Evolutionary conservation across 2,113 vertebrate genomes (phyloP).

Genomic region (Python bivittatus): DNA sequence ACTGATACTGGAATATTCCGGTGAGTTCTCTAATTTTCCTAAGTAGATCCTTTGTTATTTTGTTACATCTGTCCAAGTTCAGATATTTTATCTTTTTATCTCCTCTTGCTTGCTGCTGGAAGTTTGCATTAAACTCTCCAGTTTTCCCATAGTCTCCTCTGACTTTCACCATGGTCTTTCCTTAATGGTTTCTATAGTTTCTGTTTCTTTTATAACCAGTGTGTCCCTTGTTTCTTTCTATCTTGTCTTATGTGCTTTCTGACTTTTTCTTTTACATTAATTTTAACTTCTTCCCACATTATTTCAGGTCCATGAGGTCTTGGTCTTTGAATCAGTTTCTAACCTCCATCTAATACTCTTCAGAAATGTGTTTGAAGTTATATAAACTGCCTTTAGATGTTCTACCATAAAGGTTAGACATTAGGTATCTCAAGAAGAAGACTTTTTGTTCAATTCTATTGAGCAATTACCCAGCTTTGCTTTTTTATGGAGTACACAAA

Average conservation of each 20-base stretch:
- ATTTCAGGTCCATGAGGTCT: not conserved
- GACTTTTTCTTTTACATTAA: not conserved
- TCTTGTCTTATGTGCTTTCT: not conserved
- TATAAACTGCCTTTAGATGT: not conserved
- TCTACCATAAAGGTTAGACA: not conserved
- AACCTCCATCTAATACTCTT: not conserved
- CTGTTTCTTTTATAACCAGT: not conserved
- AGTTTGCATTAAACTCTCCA: not conserved
- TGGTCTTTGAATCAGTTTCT: not conserved
- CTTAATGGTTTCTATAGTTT: not conserved
- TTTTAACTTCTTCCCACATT: not conserved
- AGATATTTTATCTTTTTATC: not conserved
- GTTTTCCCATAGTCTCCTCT: not conserved
- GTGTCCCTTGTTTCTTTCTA: not conserved
- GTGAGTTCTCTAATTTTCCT: not conserved
- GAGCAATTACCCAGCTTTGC: not conserved
- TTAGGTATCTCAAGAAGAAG: not conserved
- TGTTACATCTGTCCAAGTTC: not conserved
- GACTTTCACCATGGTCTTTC: not conserved
- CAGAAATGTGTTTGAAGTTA: not conserved
- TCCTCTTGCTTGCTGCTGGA: not conserved
- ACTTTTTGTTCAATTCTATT: not conserved
- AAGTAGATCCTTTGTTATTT: not conserved
- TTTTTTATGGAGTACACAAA: not conserved
- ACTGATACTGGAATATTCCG: not conserved